A percentile compares a stretch with the other conserved stretches of the same genome.
phyloP scores from a whole-genome alignment of 2,113 vertebrate genomes.

The Tyto alba region DNA sequence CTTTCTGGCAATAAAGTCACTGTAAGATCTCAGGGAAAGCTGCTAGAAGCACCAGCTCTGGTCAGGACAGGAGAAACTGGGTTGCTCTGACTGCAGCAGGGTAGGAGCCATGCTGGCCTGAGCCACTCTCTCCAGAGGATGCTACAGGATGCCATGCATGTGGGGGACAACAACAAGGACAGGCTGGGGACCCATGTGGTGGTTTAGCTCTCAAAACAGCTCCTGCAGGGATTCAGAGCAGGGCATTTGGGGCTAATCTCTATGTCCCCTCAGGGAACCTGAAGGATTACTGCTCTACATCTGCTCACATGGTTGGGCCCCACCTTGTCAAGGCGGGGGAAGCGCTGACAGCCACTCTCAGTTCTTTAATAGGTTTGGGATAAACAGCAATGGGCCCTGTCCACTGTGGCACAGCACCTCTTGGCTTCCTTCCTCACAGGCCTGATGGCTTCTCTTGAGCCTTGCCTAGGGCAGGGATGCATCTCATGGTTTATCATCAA shows the following conservation, averaged over 20 bases:
- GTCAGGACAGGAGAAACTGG: not conserved
- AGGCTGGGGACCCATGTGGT: conserved; percentile 2
- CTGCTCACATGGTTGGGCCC: conserved; percentile 40
- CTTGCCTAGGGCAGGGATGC: not conserved
- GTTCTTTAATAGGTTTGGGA: not conserved
- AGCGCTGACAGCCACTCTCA: not conserved
- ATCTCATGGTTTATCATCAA: not conserved
- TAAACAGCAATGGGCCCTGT: not conserved
- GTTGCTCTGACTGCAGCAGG: not conserved
- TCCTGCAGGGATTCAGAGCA: conserved; percentile 57
- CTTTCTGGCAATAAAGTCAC: not conserved
- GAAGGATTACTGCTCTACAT: conserved; percentile 54
- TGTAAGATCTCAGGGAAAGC: not conserved
- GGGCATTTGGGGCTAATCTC: conserved; percentile 55
- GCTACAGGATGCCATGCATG: not conserved
- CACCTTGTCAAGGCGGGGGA: not conserved
- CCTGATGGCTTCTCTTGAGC: not conserved
- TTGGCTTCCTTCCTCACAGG: not conserved
- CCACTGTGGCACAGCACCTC: not conserved
- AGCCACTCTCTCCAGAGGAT: not conserved
- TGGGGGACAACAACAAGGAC: conserved; percentile 27
- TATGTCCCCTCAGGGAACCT: conserved; percentile 45
- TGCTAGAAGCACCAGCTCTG: not conserved
- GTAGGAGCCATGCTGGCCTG: not conserved
- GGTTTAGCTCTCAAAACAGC: conserved; percentile 54